Evolutionary conservation across 2,797 vertebrate species (phyloP), one percentile per base, ranked within the genome.

Genomic region (Lepidocolaptes lacrymiger): DNA sequence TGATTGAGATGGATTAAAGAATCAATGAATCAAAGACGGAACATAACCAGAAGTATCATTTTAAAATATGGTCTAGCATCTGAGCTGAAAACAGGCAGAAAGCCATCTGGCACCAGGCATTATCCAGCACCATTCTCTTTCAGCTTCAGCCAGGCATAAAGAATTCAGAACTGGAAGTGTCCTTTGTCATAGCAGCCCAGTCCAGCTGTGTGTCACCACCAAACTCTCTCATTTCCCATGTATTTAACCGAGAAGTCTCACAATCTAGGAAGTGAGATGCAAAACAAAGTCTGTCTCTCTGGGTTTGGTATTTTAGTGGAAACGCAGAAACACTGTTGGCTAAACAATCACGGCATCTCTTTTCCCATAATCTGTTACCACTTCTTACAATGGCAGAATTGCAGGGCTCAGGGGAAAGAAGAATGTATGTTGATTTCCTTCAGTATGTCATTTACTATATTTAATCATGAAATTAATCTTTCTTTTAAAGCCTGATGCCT

Each of bases 21-120:
- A 83, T 56, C 39, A 39, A 66, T 63, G 54, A 80, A 68, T n/a
- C 59, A 71, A 86, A 93, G 89, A 26, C 21, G 71, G 55, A 91
- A 72, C 22, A 39, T 72, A 79, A 77, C 55, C 93, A 97, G 81
- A 94, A 96, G 44, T 28, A 68, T 77, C 23, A 82, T 84, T 84
- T 32, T 68, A 61, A 88, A 67, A 72, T 75, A 78, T 89, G 87
- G 81, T 82, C 48, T 94, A 91, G 30, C 37, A 75, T 62, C 6
- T 78, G 85, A 90, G n/a, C 14, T 61, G 28, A 59, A 97, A 91
- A 34, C 9, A 69, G 81, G 48, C 59, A 78, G 46, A 79, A 61
- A 75, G 48, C 67, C 87, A 94, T 88, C 64, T 87, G 90, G 67
- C 66, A 55, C 4, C 17, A 87, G 56, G 71, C 54, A 43, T 68